phyloP scores from a whole-genome alignment of 1,140 invertebrate genomes.

The Cydia splendana region DNA sequence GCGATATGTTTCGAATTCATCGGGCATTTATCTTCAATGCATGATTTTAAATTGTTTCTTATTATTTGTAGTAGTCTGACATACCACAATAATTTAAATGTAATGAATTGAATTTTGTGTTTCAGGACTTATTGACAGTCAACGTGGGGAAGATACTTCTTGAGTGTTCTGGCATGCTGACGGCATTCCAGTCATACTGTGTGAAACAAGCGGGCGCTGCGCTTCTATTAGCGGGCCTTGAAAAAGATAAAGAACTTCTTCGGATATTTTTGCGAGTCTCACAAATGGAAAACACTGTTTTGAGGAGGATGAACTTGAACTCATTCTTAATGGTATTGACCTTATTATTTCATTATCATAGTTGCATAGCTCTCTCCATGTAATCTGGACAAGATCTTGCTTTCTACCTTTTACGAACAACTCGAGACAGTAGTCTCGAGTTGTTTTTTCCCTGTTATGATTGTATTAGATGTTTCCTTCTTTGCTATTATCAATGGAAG shows the following conservation, averaged over 20 bases:
- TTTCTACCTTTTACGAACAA: no score
- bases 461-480: no score
- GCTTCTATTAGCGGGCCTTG: constrained; percentile 92
- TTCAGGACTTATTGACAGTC: constrained; percentile 90
- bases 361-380: not conserved
- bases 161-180: constrained; percentile 95
- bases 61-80: no score
- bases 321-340: constrained; percentile 95
- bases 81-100: not conserved
- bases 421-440: no score
- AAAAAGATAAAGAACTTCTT: constrained; percentile 97
- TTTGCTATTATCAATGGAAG: no score
- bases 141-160: constrained; percentile 95
- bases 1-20: no score
- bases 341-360: constrained; percentile 5
- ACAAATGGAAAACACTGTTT: constrained; percentile 96
- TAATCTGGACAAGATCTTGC: no score
- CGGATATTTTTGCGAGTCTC: constrained; percentile 96
- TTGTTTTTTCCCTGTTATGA: no score
- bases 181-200: constrained; percentile 97
- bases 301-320: constrained; percentile 97
- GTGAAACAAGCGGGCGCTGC: constrained; percentile 94
- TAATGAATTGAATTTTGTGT: constrained; percentile 38
- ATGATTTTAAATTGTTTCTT: no score
- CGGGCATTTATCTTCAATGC: no score